phyloP scores from a whole-genome alignment of 1,140 invertebrate genomes.

The Scaptomyza graminum region DNA sequence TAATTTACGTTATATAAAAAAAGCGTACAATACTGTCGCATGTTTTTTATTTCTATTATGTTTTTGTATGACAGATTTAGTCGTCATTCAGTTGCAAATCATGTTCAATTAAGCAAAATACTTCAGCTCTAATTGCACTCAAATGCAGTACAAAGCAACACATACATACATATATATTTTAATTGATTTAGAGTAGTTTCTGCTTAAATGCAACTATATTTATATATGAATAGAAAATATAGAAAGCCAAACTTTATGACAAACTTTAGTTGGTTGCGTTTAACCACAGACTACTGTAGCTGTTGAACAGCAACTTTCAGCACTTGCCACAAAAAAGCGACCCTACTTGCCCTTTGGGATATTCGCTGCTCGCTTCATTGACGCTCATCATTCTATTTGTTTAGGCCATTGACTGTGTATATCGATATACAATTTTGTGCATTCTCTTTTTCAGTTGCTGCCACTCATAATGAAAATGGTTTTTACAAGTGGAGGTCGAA shows the following conservation, averaged over 20 bases:
- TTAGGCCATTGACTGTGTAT: slow-evolving; percentile 68
- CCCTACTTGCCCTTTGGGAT: slow-evolving; percentile 19
- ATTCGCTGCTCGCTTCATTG: slow-evolving; percentile 71
- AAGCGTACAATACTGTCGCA: background rate
- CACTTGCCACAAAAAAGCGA: no score
- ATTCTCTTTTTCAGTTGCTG: slow-evolving; percentile 51
- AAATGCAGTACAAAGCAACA: slow-evolving; percentile 46
- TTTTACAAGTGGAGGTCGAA: slow-evolving; percentile 66
- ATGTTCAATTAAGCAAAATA: slow-evolving; percentile 66
- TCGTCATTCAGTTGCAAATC: slow-evolving; percentile 39
- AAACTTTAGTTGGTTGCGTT: background rate
- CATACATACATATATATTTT: slow-evolving; percentile 26
- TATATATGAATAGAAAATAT: background rate
- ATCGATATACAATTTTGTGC: slow-evolving; percentile 63
- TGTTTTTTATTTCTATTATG: background rate
- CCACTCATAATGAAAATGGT: slow-evolving; percentile 78
- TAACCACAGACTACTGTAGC: slow-evolving; percentile 34
- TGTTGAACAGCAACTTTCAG: background rate
- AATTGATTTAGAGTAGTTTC: slow-evolving; percentile 51
- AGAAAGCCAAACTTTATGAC: background rate
- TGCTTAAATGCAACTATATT: slow-evolving; percentile 1
- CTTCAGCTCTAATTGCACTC: slow-evolving; percentile 59
- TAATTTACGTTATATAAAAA: background rate
- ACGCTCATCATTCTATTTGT: slow-evolving; percentile 78
- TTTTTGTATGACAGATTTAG: slow-evolving; percentile 1